Conservation (phyloP, 2,113 vertebrate species). For the Indri indri region DNA sequence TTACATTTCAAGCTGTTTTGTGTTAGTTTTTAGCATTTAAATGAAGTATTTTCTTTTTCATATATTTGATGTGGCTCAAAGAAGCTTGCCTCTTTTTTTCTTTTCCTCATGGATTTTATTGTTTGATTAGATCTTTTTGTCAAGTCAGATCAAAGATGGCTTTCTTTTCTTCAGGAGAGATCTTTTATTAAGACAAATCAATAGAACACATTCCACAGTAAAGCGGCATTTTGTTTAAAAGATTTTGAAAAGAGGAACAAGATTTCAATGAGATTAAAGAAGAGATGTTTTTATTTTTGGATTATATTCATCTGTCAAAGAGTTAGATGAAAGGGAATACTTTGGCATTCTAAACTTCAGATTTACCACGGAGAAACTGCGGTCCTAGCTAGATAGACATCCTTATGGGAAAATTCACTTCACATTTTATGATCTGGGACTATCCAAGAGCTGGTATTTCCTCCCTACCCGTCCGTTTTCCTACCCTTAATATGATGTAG, state of each 20-base stretch:
- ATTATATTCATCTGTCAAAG: constrained; percentile 68
- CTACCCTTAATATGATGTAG: accelerated
- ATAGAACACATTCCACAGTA: constrained; percentile 58
- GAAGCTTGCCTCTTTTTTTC: constrained; percentile 28
- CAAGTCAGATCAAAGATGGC: constrained; percentile 79
- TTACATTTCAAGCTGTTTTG: constrained; percentile 77
- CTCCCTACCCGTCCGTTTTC: accelerated
- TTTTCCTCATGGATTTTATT: constrained; percentile 71
- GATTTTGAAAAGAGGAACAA: constrained; percentile 66
- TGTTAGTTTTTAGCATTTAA: constrained; percentile 80
- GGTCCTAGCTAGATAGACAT: neutral
- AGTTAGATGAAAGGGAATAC: neutral
- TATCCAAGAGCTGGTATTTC: too few relatives aligned
- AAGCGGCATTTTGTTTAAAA: constrained; percentile 67
- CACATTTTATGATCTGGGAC: neutral
- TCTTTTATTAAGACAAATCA: constrained; percentile 76
- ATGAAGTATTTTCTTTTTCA: constrained; percentile 80
- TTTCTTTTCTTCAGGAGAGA: constrained; percentile 70
- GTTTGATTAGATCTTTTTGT: constrained; percentile 83
- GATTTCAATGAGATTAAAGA: constrained; percentile 56
- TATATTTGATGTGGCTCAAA: constrained; percentile 81
- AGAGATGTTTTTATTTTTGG: constrained; percentile 58
- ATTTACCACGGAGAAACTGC: neutral
- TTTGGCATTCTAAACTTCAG: neutral
- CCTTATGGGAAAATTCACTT: neutral